Percentiles rank a stretch among this genome's conserved stretches.
phyloP scores from a whole-genome alignment of 2,888 invertebrate genomes.

The Rhaphigaster nebulosa region DNA sequence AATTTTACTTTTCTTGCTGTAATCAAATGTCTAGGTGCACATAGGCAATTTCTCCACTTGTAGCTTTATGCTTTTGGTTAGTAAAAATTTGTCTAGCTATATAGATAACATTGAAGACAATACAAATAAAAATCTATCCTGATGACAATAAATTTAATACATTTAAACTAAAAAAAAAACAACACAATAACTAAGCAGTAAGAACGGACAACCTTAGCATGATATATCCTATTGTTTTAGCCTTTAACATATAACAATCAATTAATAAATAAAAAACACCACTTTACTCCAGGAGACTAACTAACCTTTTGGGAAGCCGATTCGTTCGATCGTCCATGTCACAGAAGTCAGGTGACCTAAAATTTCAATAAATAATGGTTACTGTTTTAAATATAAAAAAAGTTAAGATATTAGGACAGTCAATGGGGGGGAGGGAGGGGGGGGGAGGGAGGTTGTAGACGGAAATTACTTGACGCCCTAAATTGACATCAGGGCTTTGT shows the following conservation, averaged over 20 bases:
- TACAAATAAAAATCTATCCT: background rate
- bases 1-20: too few species aligned
- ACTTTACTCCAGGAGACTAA: background rate
- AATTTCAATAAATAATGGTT: constrained; percentile 37
- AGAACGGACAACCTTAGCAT: background rate
- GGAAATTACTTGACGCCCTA: too few species aligned
- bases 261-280: background rate
- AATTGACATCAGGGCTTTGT: too few species aligned
- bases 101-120: background rate
- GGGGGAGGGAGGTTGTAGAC: too few species aligned
- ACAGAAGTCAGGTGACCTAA: constrained; percentile 54
- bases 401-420: too few species aligned
- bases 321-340: constrained; percentile 51
- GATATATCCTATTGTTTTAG: background rate
- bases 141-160: background rate
- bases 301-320: constrained; percentile 53
- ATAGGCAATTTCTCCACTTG: too few species aligned
- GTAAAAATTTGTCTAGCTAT: too few species aligned
- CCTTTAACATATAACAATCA: background rate
- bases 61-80: too few species aligned
- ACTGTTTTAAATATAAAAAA: background rate
- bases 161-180: background rate
- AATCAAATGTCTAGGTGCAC: too few species aligned
- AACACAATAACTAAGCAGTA: background rate
- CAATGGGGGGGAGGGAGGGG: too few species aligned